A percentile compares a stretch with the other conserved stretches of the same genome.
Evolutionary conservation across 2,113 vertebrate species (phyloP).

Genomic region (Telmatochromis sp.): DNA sequence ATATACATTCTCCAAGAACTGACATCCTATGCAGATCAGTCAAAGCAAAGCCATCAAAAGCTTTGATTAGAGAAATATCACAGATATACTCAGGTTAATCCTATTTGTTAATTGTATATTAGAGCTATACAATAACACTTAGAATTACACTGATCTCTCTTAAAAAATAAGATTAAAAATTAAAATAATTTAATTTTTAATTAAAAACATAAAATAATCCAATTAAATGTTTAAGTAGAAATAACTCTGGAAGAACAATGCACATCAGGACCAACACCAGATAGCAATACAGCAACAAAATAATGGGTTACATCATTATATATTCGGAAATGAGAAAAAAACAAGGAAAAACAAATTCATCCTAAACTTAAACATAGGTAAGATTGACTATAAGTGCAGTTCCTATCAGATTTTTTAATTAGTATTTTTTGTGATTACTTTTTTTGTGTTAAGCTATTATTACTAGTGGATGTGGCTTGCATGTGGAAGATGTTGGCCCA

Average conservation of each 20-base stretch:
- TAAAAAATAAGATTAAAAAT: neutral
- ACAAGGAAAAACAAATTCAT: neutral
- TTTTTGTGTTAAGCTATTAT: neutral
- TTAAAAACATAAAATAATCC: neutral
- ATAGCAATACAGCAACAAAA: neutral
- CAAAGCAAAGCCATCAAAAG: neutral
- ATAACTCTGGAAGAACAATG: neutral
- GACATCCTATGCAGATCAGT: neutral
- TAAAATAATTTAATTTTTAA: neutral
- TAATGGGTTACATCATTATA: neutral
- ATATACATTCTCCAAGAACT: neutral
- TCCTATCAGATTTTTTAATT: neutral
- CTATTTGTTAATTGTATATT: neutral
- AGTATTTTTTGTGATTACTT: neutral
- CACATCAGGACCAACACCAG: neutral
- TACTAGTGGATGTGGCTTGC: neutral
- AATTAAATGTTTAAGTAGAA: neutral
- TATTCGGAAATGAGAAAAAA: neutral
- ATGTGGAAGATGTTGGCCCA: neutral
- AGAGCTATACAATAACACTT: neutral
- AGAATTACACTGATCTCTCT: neutral
- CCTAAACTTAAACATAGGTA: neutral
- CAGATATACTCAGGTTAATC: neutral
- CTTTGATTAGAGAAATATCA: neutral
- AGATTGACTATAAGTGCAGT: neutral